Evolutionary conservation across 2,888 invertebrate species (phyloP).

Genomic region (Melipona beecheii): DNA sequence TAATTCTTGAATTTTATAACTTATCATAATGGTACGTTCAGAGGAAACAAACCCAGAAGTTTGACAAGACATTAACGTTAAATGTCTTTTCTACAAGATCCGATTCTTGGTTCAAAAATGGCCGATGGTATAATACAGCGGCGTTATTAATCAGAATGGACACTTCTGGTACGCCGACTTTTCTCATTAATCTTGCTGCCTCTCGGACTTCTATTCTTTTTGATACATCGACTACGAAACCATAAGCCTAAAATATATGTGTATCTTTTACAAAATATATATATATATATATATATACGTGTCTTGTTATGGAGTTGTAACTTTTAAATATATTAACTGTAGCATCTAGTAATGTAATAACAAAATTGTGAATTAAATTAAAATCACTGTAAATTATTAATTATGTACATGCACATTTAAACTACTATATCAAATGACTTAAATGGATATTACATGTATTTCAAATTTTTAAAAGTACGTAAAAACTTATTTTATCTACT

Average conservation of each 20-base stretch:
- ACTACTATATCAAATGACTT: too few species aligned
- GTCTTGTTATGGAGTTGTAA: not conserved
- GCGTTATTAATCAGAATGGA: slow-evolving; percentile 85
- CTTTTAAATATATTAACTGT: not conserved
- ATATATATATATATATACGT: not conserved
- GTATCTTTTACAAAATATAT: not conserved
- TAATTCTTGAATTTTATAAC: not conserved
- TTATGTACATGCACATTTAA: too few species aligned
- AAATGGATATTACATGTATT: too few species aligned
- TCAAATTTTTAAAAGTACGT: too few species aligned
- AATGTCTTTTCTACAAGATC: slow-evolving; percentile 82
- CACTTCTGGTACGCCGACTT: slow-evolving; percentile 80
- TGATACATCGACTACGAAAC: slow-evolving; percentile 78
- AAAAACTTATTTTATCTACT: too few species aligned
- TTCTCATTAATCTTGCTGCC: slow-evolving; percentile 73
- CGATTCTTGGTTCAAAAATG: slow-evolving; percentile 80
- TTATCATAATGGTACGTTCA: not conserved
- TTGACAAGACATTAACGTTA: slow-evolving; percentile 83
- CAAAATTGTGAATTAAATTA: not conserved
- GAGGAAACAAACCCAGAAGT: slow-evolving; percentile 83
- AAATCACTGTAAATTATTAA: not conserved
- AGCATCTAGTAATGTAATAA: not conserved
- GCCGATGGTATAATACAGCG: slow-evolving; percentile 82
- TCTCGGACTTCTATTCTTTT: slow-evolving; percentile 74
- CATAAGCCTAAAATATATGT: slow-evolving; percentile 71